phyloP scores from a whole-genome alignment of 2,797 vertebrate species.

The Myotis pilosus region DNA sequence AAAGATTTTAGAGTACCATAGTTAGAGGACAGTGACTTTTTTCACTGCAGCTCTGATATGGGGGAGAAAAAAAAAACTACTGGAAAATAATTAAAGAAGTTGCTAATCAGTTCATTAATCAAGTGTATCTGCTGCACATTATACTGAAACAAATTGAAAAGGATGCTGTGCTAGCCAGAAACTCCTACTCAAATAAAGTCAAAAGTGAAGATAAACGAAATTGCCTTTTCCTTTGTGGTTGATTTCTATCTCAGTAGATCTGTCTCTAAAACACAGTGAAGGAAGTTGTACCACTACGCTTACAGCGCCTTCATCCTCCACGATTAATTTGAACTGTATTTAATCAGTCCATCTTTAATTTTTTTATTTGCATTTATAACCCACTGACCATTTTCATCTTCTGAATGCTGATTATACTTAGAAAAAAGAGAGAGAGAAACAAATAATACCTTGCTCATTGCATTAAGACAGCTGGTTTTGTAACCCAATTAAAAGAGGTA shows the following conservation, averaged over 20 bases:
- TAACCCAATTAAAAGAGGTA: slow-evolving; percentile 17
- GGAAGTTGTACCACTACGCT: not conserved
- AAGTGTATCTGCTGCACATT: slow-evolving; percentile 61
- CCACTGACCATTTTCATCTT: not conserved
- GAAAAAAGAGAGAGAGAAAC: not conserved
- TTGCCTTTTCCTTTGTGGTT: slow-evolving; percentile 66
- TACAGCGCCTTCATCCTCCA: not conserved
- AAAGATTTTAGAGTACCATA: slow-evolving; percentile 15
- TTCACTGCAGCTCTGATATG: slow-evolving; percentile 47
- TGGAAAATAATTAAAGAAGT: slow-evolving; percentile 70
- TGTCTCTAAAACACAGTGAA: slow-evolving; percentile 52
- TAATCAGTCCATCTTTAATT: slow-evolving; percentile 38
- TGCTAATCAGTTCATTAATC: slow-evolving; percentile 76
- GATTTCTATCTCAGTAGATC: slow-evolving; percentile 66
- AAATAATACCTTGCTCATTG: slow-evolving; percentile 22
- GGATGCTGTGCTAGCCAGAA: slow-evolving; percentile 55
- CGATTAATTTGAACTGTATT: slow-evolving; percentile 41
- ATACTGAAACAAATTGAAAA: slow-evolving; percentile 66
- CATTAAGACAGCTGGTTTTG: slow-evolving; percentile 25
- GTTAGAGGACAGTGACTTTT: slow-evolving; percentile 27
- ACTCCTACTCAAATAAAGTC: slow-evolving; percentile 64
- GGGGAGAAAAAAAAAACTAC: slow-evolving; percentile 40
- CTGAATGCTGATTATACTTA: not conserved
- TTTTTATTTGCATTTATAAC: slow-evolving; percentile 33
- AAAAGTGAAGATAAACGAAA: slow-evolving; percentile 75